Base-by-base conservation (phyloP, 2,113 vertebrate genomes). In the Halcyon senegalensis region DNA sequence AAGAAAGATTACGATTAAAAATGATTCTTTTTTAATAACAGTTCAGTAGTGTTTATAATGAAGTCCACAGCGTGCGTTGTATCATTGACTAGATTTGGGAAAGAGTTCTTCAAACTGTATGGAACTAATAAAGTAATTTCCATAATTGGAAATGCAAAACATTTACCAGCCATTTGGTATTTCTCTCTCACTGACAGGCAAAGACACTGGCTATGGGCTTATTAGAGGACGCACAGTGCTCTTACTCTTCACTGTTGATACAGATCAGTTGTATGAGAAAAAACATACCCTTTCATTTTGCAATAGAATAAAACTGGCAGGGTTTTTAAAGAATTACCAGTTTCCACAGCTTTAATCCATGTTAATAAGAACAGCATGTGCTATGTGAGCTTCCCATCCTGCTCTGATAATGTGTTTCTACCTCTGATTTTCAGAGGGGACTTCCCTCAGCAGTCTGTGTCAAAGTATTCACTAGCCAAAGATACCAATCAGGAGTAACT, bases 131-230 rank as follows among this genome's bases (percentile, higher is more conserved):
- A 80, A 78, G 27, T 41, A 78, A 92, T 91, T 73, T 95, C 94
- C 94, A 94, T 94, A 96, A 95, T 69, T 93, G 78, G 95, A 96
- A 95, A 92, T 53, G 39, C 37, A 79, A 89, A 95, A 87, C 75
- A 78, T 93, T 89, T 90, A 85, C 60, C 77, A 92, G 80, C 83
- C 86, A 90, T 94, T 95, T 97, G 93, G 83, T 93, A 67, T 87
- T 67, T 93, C 48, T 96, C 86, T 95, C 76, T 43, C 69, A 59
- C 66, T 89, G 92, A 94, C 92, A 96, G 69, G 76, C 94, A 90
- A 68, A 75, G 72, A 87, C 80, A 50, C 85, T 68, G 75, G 51
- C 33, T 39, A 86, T n/a, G 35, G 37, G 46, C 79, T 91, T 86
- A 31, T 80, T 50, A 72, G 30, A 60, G 64, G 46, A 89, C 9